Evolutionary conservation across 2,113 vertebrate species (phyloP).

Genomic region (Machaerirhynchus nigripectus): DNA sequence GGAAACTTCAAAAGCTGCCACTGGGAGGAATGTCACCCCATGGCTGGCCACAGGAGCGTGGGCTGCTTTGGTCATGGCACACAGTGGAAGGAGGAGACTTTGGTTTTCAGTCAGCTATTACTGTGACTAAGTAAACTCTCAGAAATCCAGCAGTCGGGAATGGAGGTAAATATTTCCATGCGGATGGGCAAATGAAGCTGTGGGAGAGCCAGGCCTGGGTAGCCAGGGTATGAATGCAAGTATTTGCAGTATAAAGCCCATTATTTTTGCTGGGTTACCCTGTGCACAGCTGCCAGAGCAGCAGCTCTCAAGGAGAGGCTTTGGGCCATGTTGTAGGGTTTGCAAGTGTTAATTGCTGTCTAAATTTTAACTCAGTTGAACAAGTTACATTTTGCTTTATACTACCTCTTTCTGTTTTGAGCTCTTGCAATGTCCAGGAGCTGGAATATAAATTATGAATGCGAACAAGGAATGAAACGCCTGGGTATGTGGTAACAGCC

Average conservation of each 20-base stretch:
- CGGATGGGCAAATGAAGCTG: background rate
- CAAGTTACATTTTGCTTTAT: background rate
- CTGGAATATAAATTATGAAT: background rate
- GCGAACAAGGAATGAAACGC: background rate
- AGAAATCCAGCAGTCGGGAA: background rate
- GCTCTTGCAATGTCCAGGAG: background rate
- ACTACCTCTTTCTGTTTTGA: background rate
- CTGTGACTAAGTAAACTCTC: background rate
- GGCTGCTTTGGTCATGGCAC: background rate
- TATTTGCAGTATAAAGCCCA: background rate
- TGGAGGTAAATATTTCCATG: background rate
- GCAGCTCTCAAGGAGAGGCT: background rate
- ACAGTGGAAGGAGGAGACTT: background rate
- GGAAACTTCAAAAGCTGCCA: slow-evolving; percentile 22
- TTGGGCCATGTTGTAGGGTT: background rate
- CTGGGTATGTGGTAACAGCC: background rate
- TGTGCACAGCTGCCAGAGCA: background rate
- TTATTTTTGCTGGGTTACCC: background rate
- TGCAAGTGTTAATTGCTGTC: background rate
- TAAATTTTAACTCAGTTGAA: background rate
- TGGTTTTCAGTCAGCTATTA: background rate
- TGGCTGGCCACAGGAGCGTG: background rate
- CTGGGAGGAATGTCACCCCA: background rate
- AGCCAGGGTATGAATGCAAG: background rate
- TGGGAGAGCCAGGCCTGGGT: background rate